Conservation (phyloP, 2,113 vertebrate species). For the Scopus umbretta region DNA sequence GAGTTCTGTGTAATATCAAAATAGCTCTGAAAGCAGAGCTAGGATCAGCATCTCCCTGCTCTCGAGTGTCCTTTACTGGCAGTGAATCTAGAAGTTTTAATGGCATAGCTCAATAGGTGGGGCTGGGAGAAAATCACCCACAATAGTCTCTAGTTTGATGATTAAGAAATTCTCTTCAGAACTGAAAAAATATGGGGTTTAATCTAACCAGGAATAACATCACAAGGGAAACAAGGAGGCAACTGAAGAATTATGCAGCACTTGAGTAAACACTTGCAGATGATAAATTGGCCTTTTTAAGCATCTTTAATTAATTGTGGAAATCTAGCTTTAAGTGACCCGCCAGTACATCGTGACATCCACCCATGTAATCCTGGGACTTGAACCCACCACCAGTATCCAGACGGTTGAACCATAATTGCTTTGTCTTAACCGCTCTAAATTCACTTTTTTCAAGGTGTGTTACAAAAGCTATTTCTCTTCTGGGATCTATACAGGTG, state of each 20-base stretch:
- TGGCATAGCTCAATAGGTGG: not conserved
- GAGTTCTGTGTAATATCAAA: not conserved
- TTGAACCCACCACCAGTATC: not conserved
- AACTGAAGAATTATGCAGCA: not conserved
- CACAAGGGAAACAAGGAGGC: not conserved
- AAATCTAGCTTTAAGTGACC: not conserved
- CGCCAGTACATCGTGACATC: not conserved
- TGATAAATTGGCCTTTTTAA: not conserved
- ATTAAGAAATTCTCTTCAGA: not conserved
- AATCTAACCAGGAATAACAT: not conserved
- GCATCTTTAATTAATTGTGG: not conserved
- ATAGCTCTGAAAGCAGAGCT: not conserved
- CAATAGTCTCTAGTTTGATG: not conserved
- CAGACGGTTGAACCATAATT: not conserved
- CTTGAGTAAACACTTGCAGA: not conserved
- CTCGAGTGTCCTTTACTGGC: not conserved
- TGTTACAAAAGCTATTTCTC: constrained; percentile 20
- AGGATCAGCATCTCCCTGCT: not conserved
- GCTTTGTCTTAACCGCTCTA: not conserved
- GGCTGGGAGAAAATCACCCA: not conserved
- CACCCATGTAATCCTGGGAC: not conserved
- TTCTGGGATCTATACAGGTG: constrained; percentile 49
- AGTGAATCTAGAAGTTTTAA: not conserved
- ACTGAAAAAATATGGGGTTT: not conserved
- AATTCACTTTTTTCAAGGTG: constrained; percentile 31